Evolutionary conservation across 2,888 invertebrate species (phyloP), one percentile per base, ranked within the genome.

Genomic region (Dryococelus australis): DNA sequence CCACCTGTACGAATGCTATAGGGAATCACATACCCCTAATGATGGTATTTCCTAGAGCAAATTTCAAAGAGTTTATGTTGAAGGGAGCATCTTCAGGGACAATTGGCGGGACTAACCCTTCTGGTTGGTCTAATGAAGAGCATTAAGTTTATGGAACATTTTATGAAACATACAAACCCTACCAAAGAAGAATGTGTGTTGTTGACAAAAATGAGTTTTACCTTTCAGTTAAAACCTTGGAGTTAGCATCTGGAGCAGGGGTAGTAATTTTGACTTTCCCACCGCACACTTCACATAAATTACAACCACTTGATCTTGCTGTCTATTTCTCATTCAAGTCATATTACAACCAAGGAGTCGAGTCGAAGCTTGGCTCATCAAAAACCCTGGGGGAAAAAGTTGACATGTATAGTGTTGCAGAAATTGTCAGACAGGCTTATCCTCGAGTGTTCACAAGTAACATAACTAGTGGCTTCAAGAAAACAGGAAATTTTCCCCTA

Each of bases 11-110:
- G 85, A 91, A 90, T 90, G 92, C 92, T 26, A 88, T 88, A 88
- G 92, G 92, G 65, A 91, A 90, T 87, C 89, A 88, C 35, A 87
- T 92, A 65, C 92, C 92, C 27, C 92, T 92, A 8, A 90, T 91
- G 83, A 89, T 92, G 24, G 89, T 92, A 84, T 91, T 91, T 90
- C 91, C 91, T 43, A 89, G 92, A 88, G 90, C 90, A 85, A 89
- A 91, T 26, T 91, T 89, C 88, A 90, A 92, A 85, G 88, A 90
- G 47, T 89, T 90, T 78, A 91, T 92, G 91, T 81, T 92, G 12
- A 84, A 89, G 65, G 90, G 90, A 88, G 92, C 90, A 53, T 92
- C 92, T 53, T 88, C 90, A 84, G 92, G 92, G 43, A 90, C 89
- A 86, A 87, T 88, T 10, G 92, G 92, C 51, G 51, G 0, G 24